These are phyloP conservation scores for Hydropotes inermis DNA, from an alignment of 2,113 vertebrate genomes.

Conservation along the genomic window DNA sequence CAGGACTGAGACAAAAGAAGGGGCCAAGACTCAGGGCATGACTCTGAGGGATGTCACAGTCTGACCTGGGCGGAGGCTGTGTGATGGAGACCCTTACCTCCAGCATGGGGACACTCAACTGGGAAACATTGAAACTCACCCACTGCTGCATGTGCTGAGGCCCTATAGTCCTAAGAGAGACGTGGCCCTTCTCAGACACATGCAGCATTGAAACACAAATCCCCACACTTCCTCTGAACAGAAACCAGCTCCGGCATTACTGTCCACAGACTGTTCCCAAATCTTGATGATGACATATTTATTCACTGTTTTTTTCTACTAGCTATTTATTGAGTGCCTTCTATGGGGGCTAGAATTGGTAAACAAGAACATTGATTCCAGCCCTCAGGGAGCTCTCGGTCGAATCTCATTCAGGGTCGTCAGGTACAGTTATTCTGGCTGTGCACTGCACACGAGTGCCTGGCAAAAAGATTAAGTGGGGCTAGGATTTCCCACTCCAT, in stretches of 20 bases:
- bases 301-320: conserved; percentile 27
- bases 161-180: background rate
- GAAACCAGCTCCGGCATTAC: background rate
- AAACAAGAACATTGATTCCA: background rate
- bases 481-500: background rate
- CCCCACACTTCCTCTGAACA: background rate
- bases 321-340: conserved; percentile 56
- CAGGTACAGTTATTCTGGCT: background rate
- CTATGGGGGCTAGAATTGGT: background rate
- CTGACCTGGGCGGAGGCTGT: background rate
- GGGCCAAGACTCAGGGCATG: background rate
- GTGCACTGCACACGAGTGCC: background rate
- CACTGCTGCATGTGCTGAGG: background rate
- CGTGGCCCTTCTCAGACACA: background rate
- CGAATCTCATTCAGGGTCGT: background rate
- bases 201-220: background rate
- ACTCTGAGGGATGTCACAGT: background rate
- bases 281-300: conserved; percentile 33
- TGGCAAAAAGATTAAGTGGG: background rate
- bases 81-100: background rate
- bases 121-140: background rate
- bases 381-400: background rate
- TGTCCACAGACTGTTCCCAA: background rate
- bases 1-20: background rate
- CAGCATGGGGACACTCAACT: background rate